These are phyloP conservation scores for Chorisops tibialis DNA, from an alignment of 2,888 invertebrate species.

Conservation along the genomic window DNA sequence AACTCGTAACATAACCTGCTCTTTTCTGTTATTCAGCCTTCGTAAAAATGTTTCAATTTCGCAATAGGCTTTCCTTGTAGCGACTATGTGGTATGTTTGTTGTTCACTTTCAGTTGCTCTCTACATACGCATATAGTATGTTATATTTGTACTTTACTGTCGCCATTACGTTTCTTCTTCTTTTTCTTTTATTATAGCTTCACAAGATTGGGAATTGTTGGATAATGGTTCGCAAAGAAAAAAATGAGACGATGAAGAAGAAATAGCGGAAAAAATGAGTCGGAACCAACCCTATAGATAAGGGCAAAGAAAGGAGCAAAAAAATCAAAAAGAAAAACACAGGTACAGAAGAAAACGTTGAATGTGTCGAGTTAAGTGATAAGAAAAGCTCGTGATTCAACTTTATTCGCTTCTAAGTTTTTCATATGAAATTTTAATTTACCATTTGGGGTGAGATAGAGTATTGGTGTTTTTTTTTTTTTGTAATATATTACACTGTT, in stretches of 20 bases:
- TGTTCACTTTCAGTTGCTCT: slow-evolving; percentile 2
- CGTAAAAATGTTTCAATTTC: slow-evolving; percentile 27
- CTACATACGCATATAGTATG: neutral
- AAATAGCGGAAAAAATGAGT: neutral
- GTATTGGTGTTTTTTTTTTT: neutral
- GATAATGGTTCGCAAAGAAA: neutral
- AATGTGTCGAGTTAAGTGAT: slow-evolving; percentile 16
- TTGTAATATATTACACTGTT: slow-evolving; percentile 3
- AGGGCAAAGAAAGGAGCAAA: neutral
- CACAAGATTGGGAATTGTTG: slow-evolving; percentile 1
- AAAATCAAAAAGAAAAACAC: neutral
- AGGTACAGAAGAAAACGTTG: neutral
- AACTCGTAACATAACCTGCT: too few species aligned
- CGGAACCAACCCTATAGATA: neutral
- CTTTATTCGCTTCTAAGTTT: slow-evolving; percentile 17
- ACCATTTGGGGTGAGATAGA: slow-evolving; percentile 1
- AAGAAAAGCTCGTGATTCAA: slow-evolving; percentile 17
- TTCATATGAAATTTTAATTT: slow-evolving; percentile 19
- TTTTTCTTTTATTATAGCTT: neutral
- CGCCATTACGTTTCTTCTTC: neutral
- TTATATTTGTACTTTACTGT: neutral
- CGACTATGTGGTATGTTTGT: slow-evolving; percentile 4
- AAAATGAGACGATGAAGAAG: neutral
- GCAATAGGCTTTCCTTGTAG: slow-evolving; percentile 27
- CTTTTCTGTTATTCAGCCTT: slow-evolving; percentile 1